A percentile compares a stretch with the other conserved stretches of the same genome.
These are phyloP conservation scores for Tetraneura akinire DNA, from an alignment of 1,140 invertebrate species.

Conservation along the genomic window DNA sequence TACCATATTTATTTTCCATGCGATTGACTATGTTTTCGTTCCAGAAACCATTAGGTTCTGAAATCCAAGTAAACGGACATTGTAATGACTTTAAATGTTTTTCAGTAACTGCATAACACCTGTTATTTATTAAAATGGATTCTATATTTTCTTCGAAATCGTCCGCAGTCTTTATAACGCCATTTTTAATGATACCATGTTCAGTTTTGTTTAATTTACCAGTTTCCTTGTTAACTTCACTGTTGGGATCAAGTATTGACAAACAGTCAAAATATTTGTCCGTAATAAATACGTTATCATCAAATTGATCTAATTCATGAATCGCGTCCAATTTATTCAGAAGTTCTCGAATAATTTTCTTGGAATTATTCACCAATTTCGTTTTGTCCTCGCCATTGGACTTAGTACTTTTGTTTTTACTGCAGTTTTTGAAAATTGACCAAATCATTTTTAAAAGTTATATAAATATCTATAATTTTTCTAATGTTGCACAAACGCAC, in stretches of 20 bases:
- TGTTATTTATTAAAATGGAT: not conserved
- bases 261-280: not conserved
- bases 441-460: not conserved
- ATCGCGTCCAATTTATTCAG: not conserved
- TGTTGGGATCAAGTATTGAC: not conserved
- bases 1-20: constrained; percentile 15
- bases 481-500: not conserved
- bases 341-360: not conserved
- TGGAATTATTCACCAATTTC: not conserved
- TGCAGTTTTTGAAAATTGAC: constrained; percentile 4
- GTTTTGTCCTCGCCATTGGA: no score
- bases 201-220: not conserved
- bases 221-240: not conserved
- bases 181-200: not conserved
- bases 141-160: not conserved
- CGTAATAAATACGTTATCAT: not conserved
- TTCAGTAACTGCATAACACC: not conserved
- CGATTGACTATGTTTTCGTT: not conserved
- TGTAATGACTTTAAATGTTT: not conserved
- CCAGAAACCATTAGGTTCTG: not conserved
- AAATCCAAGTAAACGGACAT: constrained; percentile 36
- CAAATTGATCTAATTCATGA: not conserved
- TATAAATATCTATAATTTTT: not conserved
- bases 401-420: not conserved
- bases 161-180: not conserved